Evolutionary conservation across 2,797 vertebrate species (phyloP).

Genomic region (Manis javanica): DNA sequence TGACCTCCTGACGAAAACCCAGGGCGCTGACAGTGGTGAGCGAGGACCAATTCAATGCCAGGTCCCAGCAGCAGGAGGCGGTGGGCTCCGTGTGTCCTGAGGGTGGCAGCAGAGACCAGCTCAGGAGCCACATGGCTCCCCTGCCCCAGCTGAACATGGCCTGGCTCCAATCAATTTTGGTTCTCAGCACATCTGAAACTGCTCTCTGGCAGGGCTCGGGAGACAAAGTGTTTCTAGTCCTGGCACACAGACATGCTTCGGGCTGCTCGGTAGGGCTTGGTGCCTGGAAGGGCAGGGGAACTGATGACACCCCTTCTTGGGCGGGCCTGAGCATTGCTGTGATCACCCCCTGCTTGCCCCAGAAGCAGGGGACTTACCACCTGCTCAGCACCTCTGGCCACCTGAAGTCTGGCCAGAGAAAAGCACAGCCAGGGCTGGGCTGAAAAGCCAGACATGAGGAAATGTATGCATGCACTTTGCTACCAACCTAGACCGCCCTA

Average conservation of each 20-base stretch:
- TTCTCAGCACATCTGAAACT: neutral
- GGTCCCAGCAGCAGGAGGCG: neutral
- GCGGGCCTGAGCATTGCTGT: neutral
- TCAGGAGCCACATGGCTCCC: neutral
- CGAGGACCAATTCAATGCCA: rapidly evolving
- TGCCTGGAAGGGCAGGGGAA: neutral
- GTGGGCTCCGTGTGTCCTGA: slow-evolving; percentile 65
- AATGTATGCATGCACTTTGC: neutral
- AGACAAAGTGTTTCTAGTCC: neutral
- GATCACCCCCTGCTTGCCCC: neutral
- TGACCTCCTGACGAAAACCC: neutral
- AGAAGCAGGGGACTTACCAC: neutral
- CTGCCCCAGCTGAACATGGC: neutral
- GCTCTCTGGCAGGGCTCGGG: neutral
- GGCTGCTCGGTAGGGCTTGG: neutral
- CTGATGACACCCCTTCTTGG: no score
- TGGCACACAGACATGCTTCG: neutral
- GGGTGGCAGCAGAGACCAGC: slow-evolving; percentile 86
- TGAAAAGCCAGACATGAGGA: neutral
- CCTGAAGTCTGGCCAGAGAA: neutral
- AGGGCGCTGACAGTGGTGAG: neutral
- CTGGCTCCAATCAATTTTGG: neutral
- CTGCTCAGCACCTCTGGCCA: neutral
- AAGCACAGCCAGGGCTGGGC: neutral
- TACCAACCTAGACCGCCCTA: neutral